phyloP scores from a whole-genome alignment of 1,140 invertebrate species.

The Caenorhabditis brenneri region DNA sequence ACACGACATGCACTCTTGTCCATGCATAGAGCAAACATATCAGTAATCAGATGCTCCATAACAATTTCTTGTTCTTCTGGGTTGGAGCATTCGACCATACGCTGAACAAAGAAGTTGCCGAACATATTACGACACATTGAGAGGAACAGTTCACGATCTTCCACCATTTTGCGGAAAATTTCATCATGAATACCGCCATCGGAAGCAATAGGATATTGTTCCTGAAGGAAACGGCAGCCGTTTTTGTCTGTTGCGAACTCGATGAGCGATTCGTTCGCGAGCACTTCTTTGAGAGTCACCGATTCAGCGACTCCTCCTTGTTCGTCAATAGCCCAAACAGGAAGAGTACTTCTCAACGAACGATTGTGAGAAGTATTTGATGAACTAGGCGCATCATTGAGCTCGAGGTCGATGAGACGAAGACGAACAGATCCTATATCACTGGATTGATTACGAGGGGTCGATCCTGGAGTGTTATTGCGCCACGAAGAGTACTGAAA shows the following conservation, averaged over 20 bases:
- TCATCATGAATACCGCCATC: background rate
- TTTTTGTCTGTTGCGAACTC: conserved; percentile 51
- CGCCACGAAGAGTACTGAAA: conserved; percentile 9
- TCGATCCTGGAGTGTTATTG: background rate
- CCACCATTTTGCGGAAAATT: background rate
- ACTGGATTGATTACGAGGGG: background rate
- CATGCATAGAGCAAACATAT: conserved; percentile 50
- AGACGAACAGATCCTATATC: background rate
- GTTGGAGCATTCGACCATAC: conserved; percentile 26
- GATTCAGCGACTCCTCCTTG: background rate
- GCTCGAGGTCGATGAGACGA: background rate
- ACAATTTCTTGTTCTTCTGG: conserved; percentile 8
- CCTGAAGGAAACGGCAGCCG: conserved; percentile 53
- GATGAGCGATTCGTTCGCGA: background rate
- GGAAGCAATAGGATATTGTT: conserved; percentile 24
- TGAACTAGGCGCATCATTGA: background rate
- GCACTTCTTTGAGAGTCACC: conserved; percentile 35
- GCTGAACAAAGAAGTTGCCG: conserved; percentile 57
- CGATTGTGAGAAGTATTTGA: background rate
- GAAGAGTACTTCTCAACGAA: background rate
- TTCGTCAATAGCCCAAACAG: background rate
- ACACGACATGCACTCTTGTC: conserved; percentile 58
- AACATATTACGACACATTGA: conserved; percentile 54
- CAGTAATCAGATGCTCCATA: background rate
- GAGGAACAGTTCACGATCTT: conserved; percentile 27